phyloP scores from a whole-genome alignment of 2,888 invertebrate genomes.

The Amphipoea oculea region DNA sequence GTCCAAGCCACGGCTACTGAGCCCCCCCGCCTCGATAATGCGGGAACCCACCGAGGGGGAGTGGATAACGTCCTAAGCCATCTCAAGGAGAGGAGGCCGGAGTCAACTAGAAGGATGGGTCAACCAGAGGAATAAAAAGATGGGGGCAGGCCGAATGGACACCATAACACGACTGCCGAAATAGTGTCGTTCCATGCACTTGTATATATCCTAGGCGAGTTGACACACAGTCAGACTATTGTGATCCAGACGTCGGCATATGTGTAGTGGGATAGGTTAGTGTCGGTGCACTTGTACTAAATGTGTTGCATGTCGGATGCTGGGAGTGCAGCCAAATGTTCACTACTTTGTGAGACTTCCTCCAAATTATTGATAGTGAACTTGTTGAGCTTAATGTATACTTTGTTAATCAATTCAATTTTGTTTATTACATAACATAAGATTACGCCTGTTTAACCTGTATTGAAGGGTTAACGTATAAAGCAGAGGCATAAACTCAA shows the following conservation, averaged over 20 bases:
- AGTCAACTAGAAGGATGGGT: neutral
- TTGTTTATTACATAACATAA: neutral
- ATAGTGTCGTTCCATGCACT: neutral
- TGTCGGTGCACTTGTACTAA: constrained; percentile 48
- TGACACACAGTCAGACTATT: constrained; percentile 17
- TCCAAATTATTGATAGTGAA: neutral
- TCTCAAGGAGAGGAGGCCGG: neutral
- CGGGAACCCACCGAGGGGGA: too few relatives aligned
- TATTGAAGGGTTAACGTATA: neutral
- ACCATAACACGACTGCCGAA: neutral
- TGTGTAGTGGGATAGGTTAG: constrained; percentile 41
- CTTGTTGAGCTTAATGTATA: neutral
- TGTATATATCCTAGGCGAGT: neutral
- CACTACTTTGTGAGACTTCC: constrained; percentile 13
- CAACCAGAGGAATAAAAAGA: neutral
- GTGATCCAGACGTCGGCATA: constrained; percentile 36
- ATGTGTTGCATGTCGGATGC: constrained; percentile 49
- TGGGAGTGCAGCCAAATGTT: constrained; percentile 40
- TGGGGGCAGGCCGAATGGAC: neutral
- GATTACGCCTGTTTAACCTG: neutral
- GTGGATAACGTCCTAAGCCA: too few relatives aligned
- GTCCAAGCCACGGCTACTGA: too few relatives aligned
- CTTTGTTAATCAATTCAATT: neutral
- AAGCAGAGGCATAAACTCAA: too few relatives aligned
- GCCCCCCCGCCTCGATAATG: too few relatives aligned